phyloP scores from a whole-genome alignment of 2,797 vertebrate genomes.

The Etheostoma perlongum region DNA sequence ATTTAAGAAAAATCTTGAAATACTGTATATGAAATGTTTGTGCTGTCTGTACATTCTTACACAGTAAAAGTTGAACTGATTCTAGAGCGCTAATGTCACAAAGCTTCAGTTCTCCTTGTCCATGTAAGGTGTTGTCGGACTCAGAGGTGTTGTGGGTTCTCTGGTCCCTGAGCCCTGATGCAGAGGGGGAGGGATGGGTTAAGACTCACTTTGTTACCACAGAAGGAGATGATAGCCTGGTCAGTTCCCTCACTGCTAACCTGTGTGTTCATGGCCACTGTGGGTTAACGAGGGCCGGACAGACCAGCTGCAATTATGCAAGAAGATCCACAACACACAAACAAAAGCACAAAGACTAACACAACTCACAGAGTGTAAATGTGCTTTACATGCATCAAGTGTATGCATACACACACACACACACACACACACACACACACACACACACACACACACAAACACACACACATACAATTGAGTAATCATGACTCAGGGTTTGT shows the following conservation, averaged over 20 bases:
- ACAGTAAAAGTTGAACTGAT: neutral
- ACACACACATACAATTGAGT: neutral
- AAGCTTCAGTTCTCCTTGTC: conserved; percentile 5
- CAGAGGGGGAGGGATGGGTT: no score
- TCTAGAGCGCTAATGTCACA: neutral
- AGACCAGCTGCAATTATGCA: neutral
- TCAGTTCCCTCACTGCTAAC: conserved; percentile 7
- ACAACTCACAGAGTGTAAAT: fast-evolving
- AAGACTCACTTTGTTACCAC: conserved; percentile 41
- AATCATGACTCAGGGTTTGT: conserved; percentile 42
- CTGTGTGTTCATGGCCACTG: neutral
- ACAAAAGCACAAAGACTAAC: neutral
- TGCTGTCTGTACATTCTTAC: neutral
- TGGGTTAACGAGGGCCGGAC: neutral
- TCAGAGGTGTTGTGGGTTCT: conserved; percentile 42
- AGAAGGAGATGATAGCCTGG: conserved; percentile 41
- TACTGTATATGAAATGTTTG: neutral
- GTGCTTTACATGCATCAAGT: neutral
- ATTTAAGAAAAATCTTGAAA: no score
- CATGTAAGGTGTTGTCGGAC: conserved; percentile 45
- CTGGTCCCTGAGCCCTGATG: conserved; percentile 14
- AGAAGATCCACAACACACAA: neutral
- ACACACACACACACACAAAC: neutral
- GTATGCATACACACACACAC: neutral
- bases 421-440: neutral